phyloP scores from a whole-genome alignment of 2,888 invertebrate genomes.

The Drepana falcataria region DNA sequence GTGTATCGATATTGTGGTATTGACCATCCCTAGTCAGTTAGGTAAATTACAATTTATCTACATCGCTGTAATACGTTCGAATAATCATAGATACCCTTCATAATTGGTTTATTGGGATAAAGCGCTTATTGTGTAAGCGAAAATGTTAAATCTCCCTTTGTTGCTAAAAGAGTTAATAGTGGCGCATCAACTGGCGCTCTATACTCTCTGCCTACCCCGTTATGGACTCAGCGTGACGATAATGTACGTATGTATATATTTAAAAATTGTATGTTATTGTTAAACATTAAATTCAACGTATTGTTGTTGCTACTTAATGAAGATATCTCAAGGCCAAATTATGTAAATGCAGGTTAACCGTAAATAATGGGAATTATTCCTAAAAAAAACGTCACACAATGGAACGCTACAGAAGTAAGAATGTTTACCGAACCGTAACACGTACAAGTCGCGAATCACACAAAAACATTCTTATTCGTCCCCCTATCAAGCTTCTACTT shows the following conservation, averaged over 20 bases:
- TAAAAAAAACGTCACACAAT: background rate
- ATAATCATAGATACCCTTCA: slow-evolving; percentile 21
- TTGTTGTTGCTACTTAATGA: no score
- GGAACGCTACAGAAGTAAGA: background rate
- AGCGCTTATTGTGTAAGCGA: slow-evolving; percentile 26
- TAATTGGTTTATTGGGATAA: slow-evolving; percentile 31
- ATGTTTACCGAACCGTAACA: slow-evolving; percentile 20
- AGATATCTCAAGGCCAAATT: background rate
- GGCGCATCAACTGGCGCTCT: background rate
- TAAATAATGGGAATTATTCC: background rate
- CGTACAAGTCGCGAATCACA: slow-evolving; percentile 35
- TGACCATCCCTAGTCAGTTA: slow-evolving; percentile 2
- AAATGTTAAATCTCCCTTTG: slow-evolving; percentile 14
- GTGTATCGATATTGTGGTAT: background rate
- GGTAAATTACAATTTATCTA: slow-evolving; percentile 14
- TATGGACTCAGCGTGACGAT: background rate
- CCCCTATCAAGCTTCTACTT: slow-evolving; percentile 38
- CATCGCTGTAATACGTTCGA: slow-evolving; percentile 18
- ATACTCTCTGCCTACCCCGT: no score
- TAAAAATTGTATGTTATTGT: background rate
- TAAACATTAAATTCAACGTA: background rate
- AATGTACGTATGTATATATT: background rate
- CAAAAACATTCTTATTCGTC: slow-evolving; percentile 48
- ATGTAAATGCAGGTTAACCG: background rate
- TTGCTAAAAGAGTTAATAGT: slow-evolving; percentile 2